Base-by-base conservation (phyloP, 23 tunicate species). In the Halocynthia aurantium region DNA sequence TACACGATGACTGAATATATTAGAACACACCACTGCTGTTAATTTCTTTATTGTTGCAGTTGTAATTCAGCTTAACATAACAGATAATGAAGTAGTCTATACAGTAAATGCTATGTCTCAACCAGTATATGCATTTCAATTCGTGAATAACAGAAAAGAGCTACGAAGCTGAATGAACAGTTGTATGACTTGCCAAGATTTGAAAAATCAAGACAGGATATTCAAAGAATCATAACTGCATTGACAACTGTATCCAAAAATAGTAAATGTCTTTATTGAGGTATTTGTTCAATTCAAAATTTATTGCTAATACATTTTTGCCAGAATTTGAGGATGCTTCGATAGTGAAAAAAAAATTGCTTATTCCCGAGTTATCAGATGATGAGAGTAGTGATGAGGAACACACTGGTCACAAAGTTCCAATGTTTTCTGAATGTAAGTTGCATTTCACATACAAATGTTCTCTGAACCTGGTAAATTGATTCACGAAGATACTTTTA, bases 191-290 rank as follows among this genome's bases (percentile, higher is more conserved):
- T 54, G 2, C 62, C 64, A 56, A 53, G 22, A 50, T 74, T 53
- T 56, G 78, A 74, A 74, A 19, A 56, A 74, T 74, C 78, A 53
- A 74, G 56, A 54, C 20, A 74, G 56, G 62, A 53, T 9, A 64
- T 54, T 51, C 31, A 74, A 17, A 22, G 31, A 54, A 74, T 74
- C n/a, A 74, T 74, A 55, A 54, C 55, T 21, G 78, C 78, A 8
- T 18, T 74, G 50, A 53, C 31, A 18, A 0, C 49, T 13, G 78
- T 49, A 11, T 74, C 78, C 12, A 74, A 64, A 74, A 64, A 74
- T 51, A 51, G 78, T 74, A 54, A 53, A 54, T 71, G 63, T 58
- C 4, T 1, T 13, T 58, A 15, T 13, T 58, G 63, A 58, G 63
- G 2, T n/a, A 58, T 58, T 58, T 58, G 15, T 15, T 1, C 15